Conservation (phyloP, 2,888 invertebrate species). For the Drosophila stalkeri region DNA sequence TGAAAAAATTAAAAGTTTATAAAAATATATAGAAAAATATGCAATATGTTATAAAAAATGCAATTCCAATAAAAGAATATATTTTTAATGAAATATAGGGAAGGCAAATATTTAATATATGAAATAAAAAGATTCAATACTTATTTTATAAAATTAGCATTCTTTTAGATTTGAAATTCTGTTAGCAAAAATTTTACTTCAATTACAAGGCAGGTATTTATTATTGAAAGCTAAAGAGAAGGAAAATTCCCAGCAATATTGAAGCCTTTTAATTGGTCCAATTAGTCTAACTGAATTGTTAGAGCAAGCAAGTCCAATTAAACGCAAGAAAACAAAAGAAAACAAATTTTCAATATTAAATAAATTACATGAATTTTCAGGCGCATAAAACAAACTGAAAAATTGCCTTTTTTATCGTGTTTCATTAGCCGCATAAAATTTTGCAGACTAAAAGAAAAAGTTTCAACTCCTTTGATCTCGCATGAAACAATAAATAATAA, state of each 20-base stretch:
- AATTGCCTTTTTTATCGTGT: slow-evolving; percentile 16
- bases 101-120: too few species aligned
- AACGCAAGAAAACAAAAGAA: background rate
- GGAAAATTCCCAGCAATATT: background rate
- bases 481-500: slow-evolving; percentile 50
- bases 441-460: slow-evolving; percentile 20
- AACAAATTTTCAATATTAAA: background rate
- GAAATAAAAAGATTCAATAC: too few species aligned
- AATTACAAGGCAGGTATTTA: background rate
- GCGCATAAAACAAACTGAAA: background rate
- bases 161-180: too few species aligned
- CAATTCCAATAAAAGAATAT: too few species aligned
- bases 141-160: too few species aligned
- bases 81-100: too few species aligned
- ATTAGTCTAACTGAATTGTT: background rate
- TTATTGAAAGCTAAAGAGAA: background rate
- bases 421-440: slow-evolving; percentile 29
- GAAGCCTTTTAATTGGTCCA: background rate
- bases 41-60: too few species aligned
- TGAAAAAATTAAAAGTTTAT: background rate
- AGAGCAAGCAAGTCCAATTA: background rate
- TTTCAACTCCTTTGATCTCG: slow-evolving; percentile 35
- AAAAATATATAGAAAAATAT: background rate
- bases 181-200: too few species aligned
- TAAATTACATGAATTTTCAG: background rate